These are phyloP conservation scores for Coreoperca whiteheadi DNA, from an alignment of 2,113 vertebrate species.

Conservation along the genomic window DNA sequence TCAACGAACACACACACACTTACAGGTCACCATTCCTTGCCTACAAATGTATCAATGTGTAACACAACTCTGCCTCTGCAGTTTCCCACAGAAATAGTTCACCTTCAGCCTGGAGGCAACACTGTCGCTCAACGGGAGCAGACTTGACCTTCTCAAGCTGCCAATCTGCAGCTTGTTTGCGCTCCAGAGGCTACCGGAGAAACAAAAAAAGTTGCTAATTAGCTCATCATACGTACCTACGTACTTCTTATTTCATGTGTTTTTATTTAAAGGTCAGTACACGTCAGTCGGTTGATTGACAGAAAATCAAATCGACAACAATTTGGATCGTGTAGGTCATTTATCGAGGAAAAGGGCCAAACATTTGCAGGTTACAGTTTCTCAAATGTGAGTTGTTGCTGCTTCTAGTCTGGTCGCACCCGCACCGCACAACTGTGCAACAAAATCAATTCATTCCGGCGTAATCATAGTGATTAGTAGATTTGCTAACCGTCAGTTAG, in stretches of 20 bases:
- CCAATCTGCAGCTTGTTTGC: conserved; percentile 4
- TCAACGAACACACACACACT: conserved; percentile 33
- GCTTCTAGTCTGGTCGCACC: background rate
- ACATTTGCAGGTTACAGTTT: background rate
- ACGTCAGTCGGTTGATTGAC: background rate
- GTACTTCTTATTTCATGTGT: too few species aligned
- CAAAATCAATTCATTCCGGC: background rate
- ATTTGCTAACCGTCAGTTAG: background rate
- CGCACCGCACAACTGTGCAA: background rate
- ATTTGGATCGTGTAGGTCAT: background rate
- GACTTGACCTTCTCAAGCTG: conserved; percentile 60
- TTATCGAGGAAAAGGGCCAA: background rate
- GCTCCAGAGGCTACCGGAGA: too few species aligned
- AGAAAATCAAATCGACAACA: background rate
- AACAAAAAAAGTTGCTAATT: background rate
- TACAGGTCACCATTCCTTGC: conserved; percentile 33
- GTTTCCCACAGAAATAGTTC: conserved; percentile 31
- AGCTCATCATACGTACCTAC: too few species aligned
- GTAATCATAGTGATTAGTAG: background rate
- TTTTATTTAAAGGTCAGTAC: too few species aligned
- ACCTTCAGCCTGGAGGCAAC: conserved; percentile 48
- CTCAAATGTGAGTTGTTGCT: background rate
- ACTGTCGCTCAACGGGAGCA: background rate
- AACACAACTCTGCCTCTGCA: conserved; percentile 31
- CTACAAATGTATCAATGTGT: conserved; percentile 37